Conservation (phyloP, 2,888 invertebrate genomes). For the Sepioteuthis lessoniana region DNA sequence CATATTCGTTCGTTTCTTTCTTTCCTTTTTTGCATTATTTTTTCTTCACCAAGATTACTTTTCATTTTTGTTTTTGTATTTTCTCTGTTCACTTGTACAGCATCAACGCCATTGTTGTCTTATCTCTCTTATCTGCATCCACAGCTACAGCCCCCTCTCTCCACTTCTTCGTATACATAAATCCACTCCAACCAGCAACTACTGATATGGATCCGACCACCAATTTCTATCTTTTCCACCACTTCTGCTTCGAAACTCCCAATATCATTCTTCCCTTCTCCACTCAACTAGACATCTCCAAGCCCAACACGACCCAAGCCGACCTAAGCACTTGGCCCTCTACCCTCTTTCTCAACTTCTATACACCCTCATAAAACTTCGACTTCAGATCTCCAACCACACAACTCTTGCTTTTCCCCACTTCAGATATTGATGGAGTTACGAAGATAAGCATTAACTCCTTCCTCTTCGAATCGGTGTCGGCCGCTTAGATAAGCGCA, state of each 20-base stretch:
- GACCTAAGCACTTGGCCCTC: neutral
- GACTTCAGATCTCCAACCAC: neutral
- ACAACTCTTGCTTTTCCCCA: neutral
- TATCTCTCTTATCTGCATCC: neutral
- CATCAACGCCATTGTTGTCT: too few species aligned
- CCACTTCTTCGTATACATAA: neutral
- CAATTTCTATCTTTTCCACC: neutral
- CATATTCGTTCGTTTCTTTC: too few species aligned
- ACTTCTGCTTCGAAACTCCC: neutral
- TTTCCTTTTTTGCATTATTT: too few species aligned
- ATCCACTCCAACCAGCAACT: neutral
- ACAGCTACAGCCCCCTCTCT: neutral
- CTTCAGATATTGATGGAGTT: conserved; percentile 20
- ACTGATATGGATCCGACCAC: neutral
- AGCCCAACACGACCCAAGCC: neutral
- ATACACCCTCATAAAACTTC: conserved; percentile 8
- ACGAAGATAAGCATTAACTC: neutral
- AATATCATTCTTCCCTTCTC: neutral
- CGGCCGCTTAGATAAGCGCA: conserved; percentile 5
- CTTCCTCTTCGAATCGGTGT: neutral
- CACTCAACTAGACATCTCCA: neutral
- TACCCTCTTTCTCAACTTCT: conserved; percentile 4
- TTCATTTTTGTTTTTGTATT: too few species aligned
- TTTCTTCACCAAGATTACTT: too few species aligned
- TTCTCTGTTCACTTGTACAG: too few species aligned